These are phyloP conservation scores for Pseudomugil gertrudae DNA, from an alignment of 2,797 vertebrate genomes.

Conservation along the genomic window DNA sequence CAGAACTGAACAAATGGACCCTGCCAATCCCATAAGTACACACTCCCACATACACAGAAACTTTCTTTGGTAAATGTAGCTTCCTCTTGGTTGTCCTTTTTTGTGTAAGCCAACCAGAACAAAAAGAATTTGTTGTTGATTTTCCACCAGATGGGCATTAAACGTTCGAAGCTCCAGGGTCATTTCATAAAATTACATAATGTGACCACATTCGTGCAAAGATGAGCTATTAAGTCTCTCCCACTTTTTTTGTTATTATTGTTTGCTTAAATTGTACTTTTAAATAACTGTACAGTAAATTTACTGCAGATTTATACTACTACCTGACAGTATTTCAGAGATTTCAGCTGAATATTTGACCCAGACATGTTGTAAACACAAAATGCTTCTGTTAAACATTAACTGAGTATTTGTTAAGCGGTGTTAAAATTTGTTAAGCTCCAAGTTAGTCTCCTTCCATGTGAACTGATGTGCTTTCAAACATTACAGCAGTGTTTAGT, in stretches of 20 bases:
- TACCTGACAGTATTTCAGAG: background rate
- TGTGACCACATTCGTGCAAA: background rate
- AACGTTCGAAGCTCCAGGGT: background rate
- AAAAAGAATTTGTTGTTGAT: background rate
- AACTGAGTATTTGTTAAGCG: background rate
- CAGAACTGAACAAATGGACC: constrained; percentile 56
- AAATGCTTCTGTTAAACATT: background rate
- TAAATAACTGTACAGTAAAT: background rate
- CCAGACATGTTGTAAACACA: background rate
- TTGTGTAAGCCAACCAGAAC: constrained; percentile 12
- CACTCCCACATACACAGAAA: constrained; percentile 30
- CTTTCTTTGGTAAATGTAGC: constrained; percentile 49
- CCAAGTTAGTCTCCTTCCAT: background rate
- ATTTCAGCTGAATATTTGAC: background rate
- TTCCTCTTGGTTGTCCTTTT: constrained; percentile 13
- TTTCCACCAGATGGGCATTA: background rate
- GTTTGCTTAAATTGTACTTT: background rate
- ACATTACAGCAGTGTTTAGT: background rate
- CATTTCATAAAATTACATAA: background rate
- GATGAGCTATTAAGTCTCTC: background rate
- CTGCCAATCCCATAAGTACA: constrained; percentile 48
- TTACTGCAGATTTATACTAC: background rate
- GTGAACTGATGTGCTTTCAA: background rate
- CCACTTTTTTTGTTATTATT: background rate
- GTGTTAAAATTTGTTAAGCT: background rate